Evolutionary conservation across 2,888 invertebrate species (phyloP).

Genomic region (Tigriopus californicus): DNA sequence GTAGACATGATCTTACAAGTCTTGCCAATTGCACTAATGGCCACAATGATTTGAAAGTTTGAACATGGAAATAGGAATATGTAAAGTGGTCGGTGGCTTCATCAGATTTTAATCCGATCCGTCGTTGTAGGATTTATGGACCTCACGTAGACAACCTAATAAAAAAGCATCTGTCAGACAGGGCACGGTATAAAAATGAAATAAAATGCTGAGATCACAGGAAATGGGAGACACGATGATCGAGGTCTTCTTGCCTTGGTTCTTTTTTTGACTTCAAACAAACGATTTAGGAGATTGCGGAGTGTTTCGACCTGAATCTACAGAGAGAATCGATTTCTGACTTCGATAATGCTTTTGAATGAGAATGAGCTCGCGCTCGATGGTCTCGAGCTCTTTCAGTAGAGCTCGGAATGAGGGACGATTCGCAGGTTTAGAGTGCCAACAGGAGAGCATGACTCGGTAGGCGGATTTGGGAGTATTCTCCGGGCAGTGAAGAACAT

Average conservation of each 20-base stretch:
- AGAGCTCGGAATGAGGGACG: slow-evolving; percentile 51
- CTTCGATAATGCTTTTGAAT: slow-evolving; percentile 13
- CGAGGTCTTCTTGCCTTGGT: not conserved
- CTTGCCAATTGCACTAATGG: too few species aligned
- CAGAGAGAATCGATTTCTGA: slow-evolving; percentile 11
- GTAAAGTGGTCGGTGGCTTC: too few species aligned
- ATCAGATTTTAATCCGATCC: too few species aligned
- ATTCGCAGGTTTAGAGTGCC: slow-evolving; percentile 65
- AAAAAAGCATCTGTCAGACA: too few species aligned
- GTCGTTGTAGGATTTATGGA: too few species aligned
- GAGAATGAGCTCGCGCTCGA: slow-evolving; percentile 9
- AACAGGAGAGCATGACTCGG: slow-evolving; percentile 80
- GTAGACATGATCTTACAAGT: too few species aligned
- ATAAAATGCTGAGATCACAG: too few species aligned
- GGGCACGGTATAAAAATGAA: too few species aligned
- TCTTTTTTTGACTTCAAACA: not conserved
- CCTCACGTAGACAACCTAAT: too few species aligned
- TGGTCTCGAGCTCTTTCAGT: slow-evolving; percentile 11
- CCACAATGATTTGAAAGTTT: too few species aligned
- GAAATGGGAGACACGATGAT: not conserved
- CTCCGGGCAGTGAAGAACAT: slow-evolving; percentile 72
- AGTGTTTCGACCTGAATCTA: slow-evolving; percentile 6
- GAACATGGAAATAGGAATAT: too few species aligned
- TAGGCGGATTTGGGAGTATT: slow-evolving; percentile 64
- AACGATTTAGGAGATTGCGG: slow-evolving; percentile 15